Percentiles rank a stretch among this genome's conserved stretches.
These are phyloP conservation scores for Enoplosus armatus DNA, from an alignment of 2,797 vertebrate genomes.

Conservation along the genomic window DNA sequence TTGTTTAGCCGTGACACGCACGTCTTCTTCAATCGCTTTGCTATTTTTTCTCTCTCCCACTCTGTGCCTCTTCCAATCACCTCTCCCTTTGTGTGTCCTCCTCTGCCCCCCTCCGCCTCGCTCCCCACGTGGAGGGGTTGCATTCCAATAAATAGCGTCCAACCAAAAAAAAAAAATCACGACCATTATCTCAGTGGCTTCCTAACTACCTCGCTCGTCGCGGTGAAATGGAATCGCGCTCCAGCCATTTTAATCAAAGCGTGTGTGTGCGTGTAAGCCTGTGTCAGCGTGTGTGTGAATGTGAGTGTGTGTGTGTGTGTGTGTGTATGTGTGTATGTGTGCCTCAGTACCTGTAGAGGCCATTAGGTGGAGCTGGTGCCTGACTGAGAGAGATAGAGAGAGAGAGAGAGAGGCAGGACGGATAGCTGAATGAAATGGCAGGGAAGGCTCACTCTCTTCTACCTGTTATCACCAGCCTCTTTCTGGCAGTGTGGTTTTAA, in stretches of 20 bases:
- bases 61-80: constrained; percentile 70
- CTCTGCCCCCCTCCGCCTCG: constrained; percentile 10
- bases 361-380: constrained; percentile 84
- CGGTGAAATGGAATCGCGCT: constrained; percentile 62
- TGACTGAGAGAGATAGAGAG: constrained; percentile 69
- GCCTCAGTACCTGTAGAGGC: constrained; percentile 76
- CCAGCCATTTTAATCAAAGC: constrained; percentile 74
- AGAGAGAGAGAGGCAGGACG: constrained; percentile 35
- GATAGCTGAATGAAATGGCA: constrained; percentile 51
- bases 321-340: constrained; percentile 29
- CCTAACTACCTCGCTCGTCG: constrained; percentile 58
- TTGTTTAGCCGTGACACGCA: constrained; percentile 81
- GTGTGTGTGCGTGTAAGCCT: constrained; percentile 35
- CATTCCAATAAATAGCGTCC: constrained; percentile 54
- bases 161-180: constrained; percentile 34
- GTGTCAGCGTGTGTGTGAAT: constrained; percentile 24
- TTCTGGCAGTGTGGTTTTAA: constrained; percentile 28
- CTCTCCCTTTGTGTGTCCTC: constrained; percentile 52
- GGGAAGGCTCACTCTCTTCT: constrained; percentile 45
- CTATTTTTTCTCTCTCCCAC: constrained; percentile 66
- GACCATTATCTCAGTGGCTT: constrained; percentile 62
- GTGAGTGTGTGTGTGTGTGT: no score
- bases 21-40: constrained; percentile 76
- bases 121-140: constrained; percentile 11
- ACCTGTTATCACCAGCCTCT: constrained; percentile 43